Base-by-base conservation (phyloP, 2,797 vertebrate genomes). In the Sandelia bainsii region DNA sequence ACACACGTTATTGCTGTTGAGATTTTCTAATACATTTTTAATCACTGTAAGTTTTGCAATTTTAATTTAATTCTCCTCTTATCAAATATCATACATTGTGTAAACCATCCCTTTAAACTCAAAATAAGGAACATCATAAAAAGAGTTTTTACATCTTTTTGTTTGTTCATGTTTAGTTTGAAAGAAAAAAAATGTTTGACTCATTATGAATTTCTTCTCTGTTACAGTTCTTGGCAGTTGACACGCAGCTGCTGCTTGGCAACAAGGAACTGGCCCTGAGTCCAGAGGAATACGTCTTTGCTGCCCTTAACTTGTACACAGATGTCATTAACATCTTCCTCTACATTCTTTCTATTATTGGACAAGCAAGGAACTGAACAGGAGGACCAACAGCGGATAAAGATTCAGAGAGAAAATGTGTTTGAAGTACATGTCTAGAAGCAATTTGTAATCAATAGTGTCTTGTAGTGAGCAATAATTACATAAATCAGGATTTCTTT, bases 321-420 rank as follows among this genome's bases (percentile, higher is more conserved):
- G 96, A 98, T 80, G 96, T 98, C 87, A 96, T 98, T 86, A 96
- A 98, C 91, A 94, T 97, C 83, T 97, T 97, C 84, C 91, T 96
- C 20, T 96, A 96, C 80, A 94, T 97, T 84, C 92, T 98, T 49
- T 91, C 96, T 42, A 95, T 97, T 56, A 74, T 97, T 6, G 95
- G 96, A 61, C 84, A 67, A 74, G 79, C 83, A 37, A 86, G 79
- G 8, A 70, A 72, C 60, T 92, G 74, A 88, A 71, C 53, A 12
- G 37, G 32, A 57, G 42, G 44, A 67, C 6, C 3, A 12, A 29
- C 42, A 19, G 10, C 32, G 8, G 32, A 12, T 13, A 17, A 29
- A 44, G 25, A 49, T 54, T 23, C 14, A 48, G 9, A 50, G 11
- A n/a, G 27, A 42, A 72, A 57, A 20, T 37, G 1, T 19, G 16